phyloP scores from a whole-genome alignment of 2,888 invertebrate genomes.

The Notodonta ziczac region DNA sequence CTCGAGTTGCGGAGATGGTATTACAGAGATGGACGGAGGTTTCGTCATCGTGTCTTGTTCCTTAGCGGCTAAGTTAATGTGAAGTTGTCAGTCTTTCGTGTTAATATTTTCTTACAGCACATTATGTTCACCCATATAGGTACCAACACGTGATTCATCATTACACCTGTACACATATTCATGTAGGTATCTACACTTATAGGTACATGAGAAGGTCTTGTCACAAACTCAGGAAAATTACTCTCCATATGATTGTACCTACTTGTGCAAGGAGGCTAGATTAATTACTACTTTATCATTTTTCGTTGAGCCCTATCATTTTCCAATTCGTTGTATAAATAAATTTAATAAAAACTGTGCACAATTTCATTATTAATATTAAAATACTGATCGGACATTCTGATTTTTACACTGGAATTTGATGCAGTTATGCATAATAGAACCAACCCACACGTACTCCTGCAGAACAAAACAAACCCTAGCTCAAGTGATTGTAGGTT shows the following conservation, averaged over 20 bases:
- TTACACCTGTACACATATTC: conserved; percentile 14
- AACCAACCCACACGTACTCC: too few species aligned
- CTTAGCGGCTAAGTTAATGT: conserved; percentile 27
- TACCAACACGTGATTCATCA: conserved; percentile 35
- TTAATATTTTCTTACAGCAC: conserved; percentile 37
- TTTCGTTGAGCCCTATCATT: neutral
- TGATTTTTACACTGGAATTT: too few species aligned
- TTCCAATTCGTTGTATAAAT: too few species aligned
- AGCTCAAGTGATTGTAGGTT: too few species aligned
- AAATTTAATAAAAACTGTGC: too few species aligned
- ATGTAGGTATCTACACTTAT: conserved; percentile 8
- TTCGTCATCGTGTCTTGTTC: conserved; percentile 29
- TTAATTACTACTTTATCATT: neutral
- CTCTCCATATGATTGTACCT: conserved; percentile 31
- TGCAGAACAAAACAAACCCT: too few species aligned
- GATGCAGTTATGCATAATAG: too few species aligned
- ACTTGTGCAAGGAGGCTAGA: conserved; percentile 7
- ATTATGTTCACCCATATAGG: conserved; percentile 27
- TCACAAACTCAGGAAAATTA: neutral
- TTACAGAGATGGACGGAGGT: conserved; percentile 22
- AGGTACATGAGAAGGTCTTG: conserved; percentile 6
- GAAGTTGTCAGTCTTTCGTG: conserved; percentile 40
- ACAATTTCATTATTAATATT: too few species aligned
- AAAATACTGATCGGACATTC: too few species aligned
- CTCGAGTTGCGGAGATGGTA: conserved; percentile 22